Evolutionary conservation across 2,113 vertebrate species (phyloP), one percentile per base, ranked within the genome.

Genomic region (Osmerus mordax): DNA sequence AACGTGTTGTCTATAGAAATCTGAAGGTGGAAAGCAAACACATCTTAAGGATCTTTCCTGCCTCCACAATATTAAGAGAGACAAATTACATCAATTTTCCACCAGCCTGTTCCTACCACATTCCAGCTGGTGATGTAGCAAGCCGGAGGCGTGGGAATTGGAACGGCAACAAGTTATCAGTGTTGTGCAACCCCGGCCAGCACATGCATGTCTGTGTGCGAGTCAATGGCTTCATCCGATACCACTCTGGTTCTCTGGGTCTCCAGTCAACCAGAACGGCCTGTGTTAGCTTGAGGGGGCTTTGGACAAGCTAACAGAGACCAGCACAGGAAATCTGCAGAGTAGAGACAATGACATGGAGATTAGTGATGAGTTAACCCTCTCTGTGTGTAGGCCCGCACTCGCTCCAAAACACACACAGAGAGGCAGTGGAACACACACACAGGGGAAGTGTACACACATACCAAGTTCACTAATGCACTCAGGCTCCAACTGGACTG

Each of bases 221-320:
- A 78, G 73, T 47, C 68, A 70, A 47, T 23, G 74, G 55, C 74
- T 78, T 83, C 85, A 79, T 83, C 80, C 78, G 73, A 82, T 65
- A 82, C 76, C 15, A 67, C 15, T 60, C 2, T 61, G 36, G 53
- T 70, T 58, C 82, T 77, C 79, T 75, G 80, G 76, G 80, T 79
- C 73, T 84, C 76, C 85, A 88, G 73, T 89, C 85, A 90, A 78
- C 83, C 87, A 87, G 80, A 89, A 87, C 76, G 69, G 79, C 62
- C 81, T 68, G 72, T 81, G 63, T 65, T 70, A 58, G 65, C 76
- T 52, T 74, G 2, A 18, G 60, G 55, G 29, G 80, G 87, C 84
- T 89, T 86, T 81, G 84, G 75, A 77, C 84, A 81, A 84, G 76
- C 74, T 70, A 70, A 83, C 78, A 86, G 70, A 71, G 41, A 71